These are phyloP conservation scores for Ganaspis sp. DNA, from an alignment of 1,140 invertebrate species.

Conservation along the genomic window DNA sequence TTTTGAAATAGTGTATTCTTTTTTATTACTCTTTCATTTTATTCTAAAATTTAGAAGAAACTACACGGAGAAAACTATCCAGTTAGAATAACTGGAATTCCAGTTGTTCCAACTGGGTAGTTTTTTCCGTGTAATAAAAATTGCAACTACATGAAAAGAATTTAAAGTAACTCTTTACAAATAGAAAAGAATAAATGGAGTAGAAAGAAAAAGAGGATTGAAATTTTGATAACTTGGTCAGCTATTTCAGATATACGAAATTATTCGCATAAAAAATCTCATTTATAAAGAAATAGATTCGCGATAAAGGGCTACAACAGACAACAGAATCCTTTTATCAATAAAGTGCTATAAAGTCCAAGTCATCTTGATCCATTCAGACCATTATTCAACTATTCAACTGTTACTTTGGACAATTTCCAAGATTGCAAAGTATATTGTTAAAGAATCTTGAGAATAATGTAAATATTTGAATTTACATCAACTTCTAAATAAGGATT, in stretches of 20 bases:
- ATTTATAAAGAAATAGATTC: background rate
- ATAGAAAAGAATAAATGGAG: background rate
- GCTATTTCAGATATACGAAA: background rate
- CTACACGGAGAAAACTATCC: too few relatives aligned
- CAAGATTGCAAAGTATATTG: background rate
- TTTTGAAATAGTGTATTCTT: too few relatives aligned
- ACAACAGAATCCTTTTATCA: background rate
- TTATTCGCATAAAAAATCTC: background rate
- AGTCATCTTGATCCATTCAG: conserved; percentile 16
- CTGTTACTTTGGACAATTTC: conserved; percentile 12
- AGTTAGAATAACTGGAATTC: too few relatives aligned
- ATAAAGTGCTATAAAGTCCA: background rate
- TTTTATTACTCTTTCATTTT: too few relatives aligned
- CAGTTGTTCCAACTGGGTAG: too few relatives aligned
- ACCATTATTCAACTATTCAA: conserved; percentile 23
- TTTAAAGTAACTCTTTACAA: background rate
- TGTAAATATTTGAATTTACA: conserved; percentile 19
- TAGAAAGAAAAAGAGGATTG: background rate
- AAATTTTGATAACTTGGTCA: background rate
- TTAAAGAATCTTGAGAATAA: background rate
- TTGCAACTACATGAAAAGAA: too few relatives aligned
- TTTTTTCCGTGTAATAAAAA: too few relatives aligned
- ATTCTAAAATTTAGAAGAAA: too few relatives aligned
- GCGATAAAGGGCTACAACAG: background rate
- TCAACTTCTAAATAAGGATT: background rate